Percentiles rank a stretch among this genome's conserved stretches.
Conservation (phyloP, 2,888 invertebrate genomes). For the Lepeophtheirus nordmannii region DNA sequence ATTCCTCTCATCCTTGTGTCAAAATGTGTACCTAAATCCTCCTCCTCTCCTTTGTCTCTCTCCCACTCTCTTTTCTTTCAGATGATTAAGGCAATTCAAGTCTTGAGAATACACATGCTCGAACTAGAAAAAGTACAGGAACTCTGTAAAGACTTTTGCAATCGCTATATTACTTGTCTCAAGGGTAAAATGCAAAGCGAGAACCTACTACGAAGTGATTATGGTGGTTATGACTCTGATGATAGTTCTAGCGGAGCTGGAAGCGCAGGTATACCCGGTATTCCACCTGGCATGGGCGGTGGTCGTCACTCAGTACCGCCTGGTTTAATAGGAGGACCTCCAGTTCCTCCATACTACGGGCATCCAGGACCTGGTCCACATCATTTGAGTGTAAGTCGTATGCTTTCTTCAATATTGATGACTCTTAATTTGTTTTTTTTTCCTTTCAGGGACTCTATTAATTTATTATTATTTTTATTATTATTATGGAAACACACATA, state of each 20-base stretch:
- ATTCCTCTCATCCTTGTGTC: not conserved
- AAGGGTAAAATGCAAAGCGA: conserved; percentile 71
- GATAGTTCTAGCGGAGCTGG: conserved; percentile 26
- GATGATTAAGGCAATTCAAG: conserved; percentile 78
- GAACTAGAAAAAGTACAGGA: conserved; percentile 85
- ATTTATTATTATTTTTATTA: too few relatives aligned
- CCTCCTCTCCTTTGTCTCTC: not conserved
- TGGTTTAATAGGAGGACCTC: not conserved
- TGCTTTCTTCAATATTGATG: too few relatives aligned
- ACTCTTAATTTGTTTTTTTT: too few relatives aligned
- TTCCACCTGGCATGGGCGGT: conserved; percentile 8
- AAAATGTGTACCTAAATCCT: not conserved
- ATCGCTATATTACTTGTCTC: conserved; percentile 70
- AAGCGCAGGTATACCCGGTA: conserved; percentile 3
- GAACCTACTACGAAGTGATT: conserved; percentile 62
- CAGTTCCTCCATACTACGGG: conserved; percentile 1
- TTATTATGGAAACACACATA: too few relatives aligned
- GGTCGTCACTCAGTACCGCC: not conserved
- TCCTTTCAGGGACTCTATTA: too few relatives aligned
- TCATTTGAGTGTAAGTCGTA: not conserved
- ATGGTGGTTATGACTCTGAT: conserved; percentile 37
- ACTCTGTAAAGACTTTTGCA: conserved; percentile 84
- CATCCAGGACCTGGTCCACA: conserved; percentile 8
- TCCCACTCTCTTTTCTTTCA: conserved; percentile 37
- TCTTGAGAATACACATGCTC: conserved; percentile 72